Conservation (phyloP, 2,113 vertebrate genomes). For the Caracal caracal region DNA sequence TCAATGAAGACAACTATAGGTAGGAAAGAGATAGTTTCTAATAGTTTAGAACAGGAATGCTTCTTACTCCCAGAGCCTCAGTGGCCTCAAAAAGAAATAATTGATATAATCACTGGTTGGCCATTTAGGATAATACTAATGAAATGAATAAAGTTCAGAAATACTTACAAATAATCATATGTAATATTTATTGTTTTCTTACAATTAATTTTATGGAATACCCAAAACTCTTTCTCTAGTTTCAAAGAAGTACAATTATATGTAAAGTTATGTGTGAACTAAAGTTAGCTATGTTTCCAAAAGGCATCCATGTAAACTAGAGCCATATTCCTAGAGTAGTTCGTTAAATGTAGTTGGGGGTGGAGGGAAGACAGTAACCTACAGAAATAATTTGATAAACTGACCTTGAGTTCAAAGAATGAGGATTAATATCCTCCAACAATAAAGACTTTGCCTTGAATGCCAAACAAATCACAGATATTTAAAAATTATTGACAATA, state of each 20-base stretch:
- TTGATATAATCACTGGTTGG: not conserved
- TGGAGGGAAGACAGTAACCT: not conserved
- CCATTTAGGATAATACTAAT: not conserved
- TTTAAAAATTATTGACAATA: not conserved
- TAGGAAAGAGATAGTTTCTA: conserved; percentile 23
- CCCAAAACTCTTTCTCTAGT: not conserved
- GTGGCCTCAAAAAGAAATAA: not conserved
- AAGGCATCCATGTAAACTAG: not conserved
- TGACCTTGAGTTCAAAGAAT: conserved; percentile 22
- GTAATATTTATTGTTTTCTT: conserved; percentile 9
- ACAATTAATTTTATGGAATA: conserved; percentile 19
- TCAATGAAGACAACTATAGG: not conserved
- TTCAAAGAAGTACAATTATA: not conserved
- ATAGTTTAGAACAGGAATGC: not conserved
- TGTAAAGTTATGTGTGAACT: not conserved
- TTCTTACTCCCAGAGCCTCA: not conserved
- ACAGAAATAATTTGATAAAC: not conserved
- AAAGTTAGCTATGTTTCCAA: conserved; percentile 20
- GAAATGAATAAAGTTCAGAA: not conserved
- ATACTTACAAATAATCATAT: not conserved
- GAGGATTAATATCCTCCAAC: not conserved
- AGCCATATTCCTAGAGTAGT: not conserved
- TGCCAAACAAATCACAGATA: not conserved
- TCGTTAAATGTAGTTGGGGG: not conserved
- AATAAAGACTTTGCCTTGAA: not conserved